Evolutionary conservation across 2,888 invertebrate genomes (phyloP), one percentile per base, ranked within the genome.

Genomic region (Polyommatus icarus): DNA sequence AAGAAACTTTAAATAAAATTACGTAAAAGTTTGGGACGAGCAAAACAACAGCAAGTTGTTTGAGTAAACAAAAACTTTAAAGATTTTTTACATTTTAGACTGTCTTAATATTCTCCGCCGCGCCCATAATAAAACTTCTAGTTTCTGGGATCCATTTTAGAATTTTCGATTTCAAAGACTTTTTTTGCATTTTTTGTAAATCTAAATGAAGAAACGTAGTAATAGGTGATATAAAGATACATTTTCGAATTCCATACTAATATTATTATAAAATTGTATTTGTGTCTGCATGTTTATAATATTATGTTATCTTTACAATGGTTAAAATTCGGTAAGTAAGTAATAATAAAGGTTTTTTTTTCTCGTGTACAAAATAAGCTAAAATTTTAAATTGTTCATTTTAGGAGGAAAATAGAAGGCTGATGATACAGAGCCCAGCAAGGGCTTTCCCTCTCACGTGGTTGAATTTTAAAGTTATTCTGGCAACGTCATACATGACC

Each of bases 41-140:
- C 8, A 71, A 71, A 71, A 71, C 71, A 75, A 50, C 54, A 50
- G 36, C 15, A 15, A 50, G 5, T 75, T 50, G 75, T 20, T 46
- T 50, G 0, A 75, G 29, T 24, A 54, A 75, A 75, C 75, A 75
- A 50, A 67, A 75, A 75, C 50, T 75, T 75, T 75, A 18, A 75
- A 75, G 75, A 29, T 15, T 73, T 24, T 54, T 29, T 54, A 75
- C 73, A 75, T 50, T 54, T 75, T 29, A 75, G 75, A 75, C 50
- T 75, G 54, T 50, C 46, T 18, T 50, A n/a, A n/a, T n/a, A 73
- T 50, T 20, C 20, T 72, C 15, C 24, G 24, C 24, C 24, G 24
- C 46, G 46, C 12, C 50, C 50, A 54, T 54, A 15, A 50, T 75
- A 15, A 75, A 75, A 75, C 24, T 50, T 50, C 15, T 46, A 6